Base-by-base conservation (phyloP, 2,888 invertebrate species). In the Panzeria rudis region DNA sequence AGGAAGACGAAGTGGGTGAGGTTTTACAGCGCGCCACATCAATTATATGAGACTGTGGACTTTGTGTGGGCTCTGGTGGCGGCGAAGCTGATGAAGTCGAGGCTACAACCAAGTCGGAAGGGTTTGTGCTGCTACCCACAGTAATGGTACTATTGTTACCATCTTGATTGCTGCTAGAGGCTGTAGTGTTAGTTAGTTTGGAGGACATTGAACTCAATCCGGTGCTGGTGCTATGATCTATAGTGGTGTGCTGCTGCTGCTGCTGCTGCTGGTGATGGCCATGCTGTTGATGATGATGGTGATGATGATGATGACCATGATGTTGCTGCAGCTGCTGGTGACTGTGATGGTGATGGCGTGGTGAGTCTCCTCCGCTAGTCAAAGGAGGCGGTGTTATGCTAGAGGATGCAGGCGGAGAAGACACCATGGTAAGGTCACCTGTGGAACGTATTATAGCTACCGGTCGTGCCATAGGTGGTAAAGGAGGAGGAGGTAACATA, bases 391-490 rank as follows among this genome's bases (percentile, higher is more conserved):
- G 77, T 15, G 61, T 73, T 81, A 83, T 76, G 47, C 73, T 77
- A 64, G 85, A 93, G 54, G 95, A 94, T 11, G 94, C 94, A 25
- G 95, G 95, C 8, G 95, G 95, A 69, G 95, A 94, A 86, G 94
- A 94, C 35, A 94, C 93, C 88, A 94, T 94, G 84, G 94, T 93
- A 86, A 95, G 87, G 88, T 93, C 94, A 93, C 95, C 96, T 89
- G 98, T 97, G 77, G 98, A 98, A 89, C 98, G 95, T 90, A 98
- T 97, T 90, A 99, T 98, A 86, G 98, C 98, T 35, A 98, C 98
- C 0, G 98, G 98, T 87, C 98, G 94, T 3, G 98, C 98, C 97
- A 98, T 98, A 20, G 98, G 98, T 2, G 98, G 98, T 41, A 98
- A 95, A 3, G 98, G 98, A 8, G 98, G 97, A 32, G 98, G 98